Percentiles rank a stretch among this genome's conserved stretches.
These are phyloP conservation scores for Macrosoma leucophasiata DNA, from an alignment of 2,888 invertebrate species.

Conservation along the genomic window DNA sequence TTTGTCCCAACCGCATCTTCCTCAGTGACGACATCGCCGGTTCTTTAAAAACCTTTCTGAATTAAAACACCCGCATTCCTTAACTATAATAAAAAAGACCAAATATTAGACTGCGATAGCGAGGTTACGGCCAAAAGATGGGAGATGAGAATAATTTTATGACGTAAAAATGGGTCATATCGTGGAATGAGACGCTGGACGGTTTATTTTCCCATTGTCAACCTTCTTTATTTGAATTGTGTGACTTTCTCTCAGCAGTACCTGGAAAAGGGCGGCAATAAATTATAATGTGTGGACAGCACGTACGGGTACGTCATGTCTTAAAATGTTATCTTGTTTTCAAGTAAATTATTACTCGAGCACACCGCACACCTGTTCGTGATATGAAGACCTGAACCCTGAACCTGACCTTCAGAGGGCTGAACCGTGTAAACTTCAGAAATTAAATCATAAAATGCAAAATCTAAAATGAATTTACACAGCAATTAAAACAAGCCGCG, in stretches of 20 bases:
- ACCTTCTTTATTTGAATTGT: constrained; percentile 45
- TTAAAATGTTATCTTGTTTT: constrained; percentile 21
- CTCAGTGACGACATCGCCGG: constrained; percentile 20
- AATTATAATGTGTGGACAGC: constrained; percentile 53
- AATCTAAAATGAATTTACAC: constrained; percentile 39
- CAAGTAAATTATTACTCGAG: constrained; percentile 27
- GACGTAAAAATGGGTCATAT: constrained; percentile 57
- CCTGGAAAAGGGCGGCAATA: constrained; percentile 51
- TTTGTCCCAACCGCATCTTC: constrained; percentile 29
- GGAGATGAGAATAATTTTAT: constrained; percentile 53
- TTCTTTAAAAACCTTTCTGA: constrained; percentile 29
- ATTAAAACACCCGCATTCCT: constrained; percentile 30
- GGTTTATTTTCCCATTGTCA: constrained; percentile 60
- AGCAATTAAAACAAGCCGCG: constrained; percentile 42
- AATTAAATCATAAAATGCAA: constrained; percentile 19
- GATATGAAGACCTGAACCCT: too few relatives aligned
- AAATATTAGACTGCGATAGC: constrained; percentile 63
- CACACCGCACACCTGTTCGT: constrained; percentile 39
- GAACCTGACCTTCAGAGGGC: too few relatives aligned
- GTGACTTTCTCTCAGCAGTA: constrained; percentile 38
- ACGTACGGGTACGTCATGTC: constrained; percentile 31
- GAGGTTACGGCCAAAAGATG: constrained; percentile 39
- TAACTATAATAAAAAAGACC: constrained; percentile 48
- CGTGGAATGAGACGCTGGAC: constrained; percentile 38
- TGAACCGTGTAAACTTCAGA: constrained; percentile 3